Conservation (phyloP, 2,797 vertebrate genomes). For the Chromis chromis region DNA sequence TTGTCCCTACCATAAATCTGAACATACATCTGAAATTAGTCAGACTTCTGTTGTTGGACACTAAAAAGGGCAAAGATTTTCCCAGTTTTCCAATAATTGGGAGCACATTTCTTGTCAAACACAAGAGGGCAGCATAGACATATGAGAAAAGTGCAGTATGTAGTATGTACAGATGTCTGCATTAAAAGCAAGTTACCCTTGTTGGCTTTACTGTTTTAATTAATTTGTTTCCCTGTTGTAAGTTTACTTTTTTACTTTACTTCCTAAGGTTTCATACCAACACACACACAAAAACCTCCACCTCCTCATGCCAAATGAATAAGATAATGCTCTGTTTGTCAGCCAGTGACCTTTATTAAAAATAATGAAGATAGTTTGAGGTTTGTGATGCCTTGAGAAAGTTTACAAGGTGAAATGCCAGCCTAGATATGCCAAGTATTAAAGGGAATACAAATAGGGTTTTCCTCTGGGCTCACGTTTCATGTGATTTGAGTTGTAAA, state of each 20-base stretch:
- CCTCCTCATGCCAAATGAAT: neutral
- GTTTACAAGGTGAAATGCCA: constrained; percentile 41
- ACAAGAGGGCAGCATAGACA: constrained; percentile 74
- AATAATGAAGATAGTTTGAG: constrained; percentile 39
- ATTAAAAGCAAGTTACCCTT: neutral
- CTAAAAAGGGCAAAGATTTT: neutral
- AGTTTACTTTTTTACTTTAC: neutral
- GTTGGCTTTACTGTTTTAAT: constrained; percentile 7
- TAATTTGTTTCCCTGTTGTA: neutral
- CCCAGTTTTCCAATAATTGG: neutral
- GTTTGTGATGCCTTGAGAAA: constrained; percentile 54
- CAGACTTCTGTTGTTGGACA: neutral
- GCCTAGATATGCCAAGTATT: neutral
- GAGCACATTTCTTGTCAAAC: constrained; percentile 18
- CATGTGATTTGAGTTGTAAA: constrained; percentile 33
- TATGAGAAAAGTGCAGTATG: neutral
- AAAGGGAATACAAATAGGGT: neutral
- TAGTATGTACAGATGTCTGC: neutral
- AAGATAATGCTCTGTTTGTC: neutral
- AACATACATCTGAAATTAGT: neutral
- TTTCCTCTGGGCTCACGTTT: constrained; percentile 29
- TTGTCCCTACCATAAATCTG: neutral
- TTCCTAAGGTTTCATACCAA: neutral
- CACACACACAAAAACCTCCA: too few relatives aligned
- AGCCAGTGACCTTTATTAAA: constrained; percentile 64